phyloP scores from a whole-genome alignment of 2,797 vertebrate species.

The Ibycter americanus region DNA sequence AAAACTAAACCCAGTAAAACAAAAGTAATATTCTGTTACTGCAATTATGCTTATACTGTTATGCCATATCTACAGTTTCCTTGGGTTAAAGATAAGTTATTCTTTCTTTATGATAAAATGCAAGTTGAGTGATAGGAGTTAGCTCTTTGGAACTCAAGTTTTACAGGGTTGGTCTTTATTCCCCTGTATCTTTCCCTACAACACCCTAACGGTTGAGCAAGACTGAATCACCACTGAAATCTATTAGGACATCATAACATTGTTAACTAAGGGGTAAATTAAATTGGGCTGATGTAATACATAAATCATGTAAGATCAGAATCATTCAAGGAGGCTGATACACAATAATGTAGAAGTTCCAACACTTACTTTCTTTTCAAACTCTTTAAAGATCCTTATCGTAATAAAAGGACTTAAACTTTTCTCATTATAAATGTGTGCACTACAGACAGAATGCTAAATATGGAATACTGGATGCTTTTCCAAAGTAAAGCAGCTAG shows the following conservation, averaged over 20 bases:
- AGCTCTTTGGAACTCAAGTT: background rate
- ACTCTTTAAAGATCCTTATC: background rate
- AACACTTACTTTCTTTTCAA: background rate
- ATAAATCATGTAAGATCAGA: background rate
- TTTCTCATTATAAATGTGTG: background rate
- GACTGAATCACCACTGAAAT: background rate
- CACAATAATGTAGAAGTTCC: background rate
- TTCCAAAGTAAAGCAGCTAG: background rate
- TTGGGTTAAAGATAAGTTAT: background rate
- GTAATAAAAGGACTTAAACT: background rate
- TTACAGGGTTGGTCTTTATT: background rate
- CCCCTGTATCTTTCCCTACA: background rate
- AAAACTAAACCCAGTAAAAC: background rate
- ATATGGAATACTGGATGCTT: background rate
- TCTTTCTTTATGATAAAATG: background rate
- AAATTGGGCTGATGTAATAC: background rate
- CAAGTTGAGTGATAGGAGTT: background rate
- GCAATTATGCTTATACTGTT: background rate
- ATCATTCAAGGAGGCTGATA: background rate
- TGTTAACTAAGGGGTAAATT: background rate
- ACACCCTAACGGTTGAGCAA: background rate
- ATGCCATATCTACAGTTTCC: background rate
- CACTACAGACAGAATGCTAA: background rate
- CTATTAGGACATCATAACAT: background rate
- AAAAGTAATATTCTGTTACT: background rate